Percentiles rank a stretch among this genome's conserved stretches.
Evolutionary conservation across 2,113 vertebrate genomes (phyloP).

Genomic region (Erythrocercus mccallii): DNA sequence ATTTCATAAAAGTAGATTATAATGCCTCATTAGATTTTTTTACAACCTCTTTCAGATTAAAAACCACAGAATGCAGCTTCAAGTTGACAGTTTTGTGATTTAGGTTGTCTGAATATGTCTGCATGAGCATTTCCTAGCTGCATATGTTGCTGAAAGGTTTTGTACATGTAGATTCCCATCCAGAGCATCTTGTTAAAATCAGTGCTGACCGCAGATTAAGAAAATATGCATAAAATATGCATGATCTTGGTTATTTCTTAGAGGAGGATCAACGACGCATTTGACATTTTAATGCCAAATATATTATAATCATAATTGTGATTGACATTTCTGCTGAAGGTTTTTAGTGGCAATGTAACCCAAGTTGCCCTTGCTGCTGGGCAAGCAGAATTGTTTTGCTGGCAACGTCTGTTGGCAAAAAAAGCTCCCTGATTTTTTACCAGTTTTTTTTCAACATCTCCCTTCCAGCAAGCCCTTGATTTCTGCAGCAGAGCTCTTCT

Average conservation of each 20-base stretch:
- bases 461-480: neutral
- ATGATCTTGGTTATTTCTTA: neutral
- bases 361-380: slow-evolving; percentile 24
- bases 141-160: neutral
- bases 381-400: neutral
- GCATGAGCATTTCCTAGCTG: neutral
- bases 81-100: neutral
- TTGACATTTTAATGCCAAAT: slow-evolving; percentile 16
- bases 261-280: neutral
- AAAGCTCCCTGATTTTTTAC: neutral
- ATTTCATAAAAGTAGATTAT: neutral
- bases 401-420: neutral
- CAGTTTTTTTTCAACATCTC: neutral
- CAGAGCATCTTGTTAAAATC: neutral
- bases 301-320: neutral
- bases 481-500: neutral
- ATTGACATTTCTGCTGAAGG: slow-evolving; percentile 29
- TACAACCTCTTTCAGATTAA: neutral
- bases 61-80: neutral
- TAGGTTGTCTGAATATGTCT: neutral
- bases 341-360: neutral
- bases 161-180: neutral
- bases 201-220: neutral
- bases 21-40: neutral
- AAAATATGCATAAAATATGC: neutral